Conservation (phyloP, 2,888 invertebrate genomes). For the Labia minor region DNA sequence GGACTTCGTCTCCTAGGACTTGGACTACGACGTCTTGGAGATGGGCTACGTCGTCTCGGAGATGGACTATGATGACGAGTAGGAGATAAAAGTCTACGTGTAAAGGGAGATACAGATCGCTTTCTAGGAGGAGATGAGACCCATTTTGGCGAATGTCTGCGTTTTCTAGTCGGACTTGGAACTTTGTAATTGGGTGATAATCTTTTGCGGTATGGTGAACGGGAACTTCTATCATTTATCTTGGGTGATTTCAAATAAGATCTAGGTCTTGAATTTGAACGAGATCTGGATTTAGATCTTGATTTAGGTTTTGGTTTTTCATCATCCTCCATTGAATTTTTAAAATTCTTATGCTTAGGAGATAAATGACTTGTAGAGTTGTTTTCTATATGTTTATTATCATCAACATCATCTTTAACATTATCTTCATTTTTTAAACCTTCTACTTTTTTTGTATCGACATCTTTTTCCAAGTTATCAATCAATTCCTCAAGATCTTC, state of each 20-base stretch:
- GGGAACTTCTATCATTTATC: background rate
- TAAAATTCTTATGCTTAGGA: background rate
- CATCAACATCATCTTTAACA: too few species aligned
- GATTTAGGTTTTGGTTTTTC: constrained; percentile 8
- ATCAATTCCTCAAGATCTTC: constrained; percentile 43
- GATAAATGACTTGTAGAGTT: background rate
- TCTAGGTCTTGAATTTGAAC: constrained; percentile 8
- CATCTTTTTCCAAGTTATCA: constrained; percentile 43
- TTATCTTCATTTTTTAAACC: too few species aligned
- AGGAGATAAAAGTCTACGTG: constrained; percentile 18
- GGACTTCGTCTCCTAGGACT: constrained; percentile 15
- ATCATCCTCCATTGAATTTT: background rate
- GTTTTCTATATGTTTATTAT: background rate
- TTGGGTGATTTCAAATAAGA: background rate
- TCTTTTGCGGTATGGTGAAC: background rate
- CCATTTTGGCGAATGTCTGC: background rate
- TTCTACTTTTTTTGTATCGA: constrained; percentile 25
- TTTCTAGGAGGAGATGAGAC: background rate
- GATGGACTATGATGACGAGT: constrained; percentile 4
- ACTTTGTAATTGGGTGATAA: background rate
- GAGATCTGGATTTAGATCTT: constrained; percentile 14
- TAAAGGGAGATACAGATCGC: constrained; percentile 15
- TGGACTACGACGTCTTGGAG: constrained; percentile 9
- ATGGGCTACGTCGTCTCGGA: constrained; percentile 16
- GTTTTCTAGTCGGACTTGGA: background rate